Evolutionary conservation across 2,797 vertebrate genomes (phyloP), one percentile per base, ranked within the genome.

Genomic region (Ptychobarbus kaznakovi): DNA sequence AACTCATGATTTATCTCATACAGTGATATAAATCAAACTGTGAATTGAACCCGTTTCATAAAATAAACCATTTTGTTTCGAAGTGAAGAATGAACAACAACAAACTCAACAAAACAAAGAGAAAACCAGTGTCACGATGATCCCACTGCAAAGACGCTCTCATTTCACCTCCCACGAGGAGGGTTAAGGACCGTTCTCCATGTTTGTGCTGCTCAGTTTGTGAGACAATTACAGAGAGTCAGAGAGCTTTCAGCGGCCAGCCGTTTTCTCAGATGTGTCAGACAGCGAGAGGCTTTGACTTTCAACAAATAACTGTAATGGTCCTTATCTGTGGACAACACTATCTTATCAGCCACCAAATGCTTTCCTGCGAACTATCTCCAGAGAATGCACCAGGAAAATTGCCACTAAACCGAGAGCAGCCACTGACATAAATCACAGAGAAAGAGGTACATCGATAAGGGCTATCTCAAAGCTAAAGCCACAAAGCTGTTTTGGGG

Each of bases 371-470:
- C 0, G 40, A 72, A 82, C 89, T 88, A 85, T 91, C 90, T 90
- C 56, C 65, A 78, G 85, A 89, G 86, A 86, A 90, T 80, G 85
- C 86, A 51, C 83, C 58, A 75, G 82, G 85, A 92, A 92, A 90
- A 92, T 87, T 91, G 89, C 88, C 84, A 88, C 88, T 89, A 84
- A 89, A 92, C 87, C 76, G 72, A 73, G 86, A 86, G 80, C 79
- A 85, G 87, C 77, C 81, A 56, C 83, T 87, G 91, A 90, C 90
- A 93, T 93, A 91, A 92, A 92, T 94, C 92, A 91, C 76, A 6
- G 3, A 84, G 83, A 90, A 86, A 83, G 87, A 87, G 49, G 86
- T 87, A 75, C 70, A 40, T 84, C 88, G 91, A 94, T 93, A 92
- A 94, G 88, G 84, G 86, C 80, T 89, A 90, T 93, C 91, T 89